Conservation (phyloP, 2,888 invertebrate genomes). For the Drosophila tanythrix region DNA sequence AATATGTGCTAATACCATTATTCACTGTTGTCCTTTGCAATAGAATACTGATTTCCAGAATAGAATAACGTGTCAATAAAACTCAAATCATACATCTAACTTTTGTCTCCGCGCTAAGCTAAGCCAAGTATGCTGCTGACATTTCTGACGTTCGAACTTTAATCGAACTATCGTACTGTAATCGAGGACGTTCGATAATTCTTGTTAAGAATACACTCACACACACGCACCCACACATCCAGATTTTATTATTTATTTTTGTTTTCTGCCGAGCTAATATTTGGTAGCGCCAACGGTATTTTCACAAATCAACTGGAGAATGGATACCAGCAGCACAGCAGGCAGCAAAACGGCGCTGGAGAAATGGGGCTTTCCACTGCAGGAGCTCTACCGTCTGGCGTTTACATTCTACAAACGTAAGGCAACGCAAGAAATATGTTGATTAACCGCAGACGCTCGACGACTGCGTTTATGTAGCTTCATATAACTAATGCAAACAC, state of each 20-base stretch:
- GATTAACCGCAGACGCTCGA: background rate
- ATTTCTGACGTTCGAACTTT: constrained; percentile 6
- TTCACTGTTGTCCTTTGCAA: background rate
- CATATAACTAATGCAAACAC: constrained; percentile 5
- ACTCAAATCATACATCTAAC: background rate
- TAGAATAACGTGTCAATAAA: background rate
- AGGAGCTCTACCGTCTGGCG: constrained; percentile 95
- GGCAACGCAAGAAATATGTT: constrained; percentile 38
- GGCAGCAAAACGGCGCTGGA: constrained; percentile 58
- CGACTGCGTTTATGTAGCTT: constrained; percentile 38
- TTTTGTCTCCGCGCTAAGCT: background rate
- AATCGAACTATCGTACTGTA: constrained; percentile 20
- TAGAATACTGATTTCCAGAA: background rate
- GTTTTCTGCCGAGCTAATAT: constrained; percentile 57
- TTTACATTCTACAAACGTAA: constrained; percentile 97
- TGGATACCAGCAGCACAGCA: constrained; percentile 25
- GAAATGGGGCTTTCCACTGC: constrained; percentile 89
- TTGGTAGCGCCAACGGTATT: constrained; percentile 34
- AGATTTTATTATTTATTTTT: constrained; percentile 71
- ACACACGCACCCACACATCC: constrained; percentile 40
- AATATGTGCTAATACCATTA: background rate
- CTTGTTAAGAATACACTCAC: background rate
- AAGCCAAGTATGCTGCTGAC: background rate
- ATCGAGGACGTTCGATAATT: constrained; percentile 16
- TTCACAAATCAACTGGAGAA: constrained; percentile 7